Evolutionary conservation across 2,888 invertebrate species (phyloP).

Genomic region (Sphaeridia pumilis): DNA sequence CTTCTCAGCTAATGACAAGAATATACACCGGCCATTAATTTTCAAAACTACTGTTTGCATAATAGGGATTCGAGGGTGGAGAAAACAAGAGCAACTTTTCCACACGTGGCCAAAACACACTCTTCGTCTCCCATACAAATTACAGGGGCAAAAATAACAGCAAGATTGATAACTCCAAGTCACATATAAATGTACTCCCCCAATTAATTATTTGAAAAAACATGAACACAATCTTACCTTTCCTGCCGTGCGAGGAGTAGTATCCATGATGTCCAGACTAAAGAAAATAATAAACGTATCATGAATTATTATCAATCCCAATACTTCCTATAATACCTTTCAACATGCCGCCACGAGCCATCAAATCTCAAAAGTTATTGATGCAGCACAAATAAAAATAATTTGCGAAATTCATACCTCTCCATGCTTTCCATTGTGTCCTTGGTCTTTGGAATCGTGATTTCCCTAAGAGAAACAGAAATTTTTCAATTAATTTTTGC

Average conservation of each 20-base stretch:
- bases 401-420: conserved; percentile 18
- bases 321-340: background rate
- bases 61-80: too few species aligned
- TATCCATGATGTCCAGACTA: conserved; percentile 31
- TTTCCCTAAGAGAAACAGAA: conserved; percentile 22
- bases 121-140: too few species aligned
- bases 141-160: too few species aligned
- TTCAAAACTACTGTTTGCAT: too few species aligned
- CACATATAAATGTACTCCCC: too few species aligned
- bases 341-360: background rate
- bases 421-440: conserved; percentile 33
- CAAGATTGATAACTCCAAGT: too few species aligned
- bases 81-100: too few species aligned
- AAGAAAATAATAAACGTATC: background rate
- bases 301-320: background rate
- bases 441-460: conserved; percentile 33
- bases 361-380: background rate
- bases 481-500: conserved; percentile 1
- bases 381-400: background rate
- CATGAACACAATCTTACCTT: conserved; percentile 14
- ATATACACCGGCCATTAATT: too few species aligned
- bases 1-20: too few species aligned
- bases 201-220: too few species aligned
- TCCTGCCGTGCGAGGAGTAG: conserved; percentile 31
- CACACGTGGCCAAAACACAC: too few species aligned